Conservation (phyloP, 2,113 vertebrate genomes). For the Hydrolagus affinis region DNA sequence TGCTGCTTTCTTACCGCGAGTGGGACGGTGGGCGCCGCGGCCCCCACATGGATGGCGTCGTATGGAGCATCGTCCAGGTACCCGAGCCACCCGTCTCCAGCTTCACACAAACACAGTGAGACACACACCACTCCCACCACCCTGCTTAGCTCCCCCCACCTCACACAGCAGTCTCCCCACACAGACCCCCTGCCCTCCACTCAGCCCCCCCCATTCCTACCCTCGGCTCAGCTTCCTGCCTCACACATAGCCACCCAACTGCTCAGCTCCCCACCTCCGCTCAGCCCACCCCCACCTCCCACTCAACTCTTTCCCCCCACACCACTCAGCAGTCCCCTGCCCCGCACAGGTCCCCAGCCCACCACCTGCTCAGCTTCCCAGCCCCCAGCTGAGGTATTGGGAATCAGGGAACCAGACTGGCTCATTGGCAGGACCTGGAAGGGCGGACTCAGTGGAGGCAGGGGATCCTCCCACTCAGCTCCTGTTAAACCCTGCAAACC, state of each 20-base stretch:
- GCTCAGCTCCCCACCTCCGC: background rate
- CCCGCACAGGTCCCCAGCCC: no score
- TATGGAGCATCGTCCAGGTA: constrained; percentile 71
- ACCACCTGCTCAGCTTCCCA: no score
- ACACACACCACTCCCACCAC: background rate
- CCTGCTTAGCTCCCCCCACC: background rate
- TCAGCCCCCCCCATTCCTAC: background rate
- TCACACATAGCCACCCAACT: background rate
- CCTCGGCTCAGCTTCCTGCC: background rate
- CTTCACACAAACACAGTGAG: constrained; percentile 42
- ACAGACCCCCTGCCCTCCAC: background rate
- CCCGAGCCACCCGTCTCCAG: constrained; percentile 73
- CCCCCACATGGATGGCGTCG: constrained; percentile 82
- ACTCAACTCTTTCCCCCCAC: background rate
- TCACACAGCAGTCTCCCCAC: background rate
- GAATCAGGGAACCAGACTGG: no score
- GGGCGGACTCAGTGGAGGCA: no score
- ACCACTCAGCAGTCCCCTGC: background rate
- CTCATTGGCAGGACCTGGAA: no score
- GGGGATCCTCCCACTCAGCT: no score
- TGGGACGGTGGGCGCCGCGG: constrained; percentile 68
- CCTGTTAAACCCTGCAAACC: no score
- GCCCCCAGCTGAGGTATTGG: no score
- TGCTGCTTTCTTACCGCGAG: constrained; percentile 59
- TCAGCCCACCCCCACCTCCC: no score